These are phyloP conservation scores for Gryllus bimaculatus DNA, from an alignment of 1,140 invertebrate species.

Conservation along the genomic window DNA sequence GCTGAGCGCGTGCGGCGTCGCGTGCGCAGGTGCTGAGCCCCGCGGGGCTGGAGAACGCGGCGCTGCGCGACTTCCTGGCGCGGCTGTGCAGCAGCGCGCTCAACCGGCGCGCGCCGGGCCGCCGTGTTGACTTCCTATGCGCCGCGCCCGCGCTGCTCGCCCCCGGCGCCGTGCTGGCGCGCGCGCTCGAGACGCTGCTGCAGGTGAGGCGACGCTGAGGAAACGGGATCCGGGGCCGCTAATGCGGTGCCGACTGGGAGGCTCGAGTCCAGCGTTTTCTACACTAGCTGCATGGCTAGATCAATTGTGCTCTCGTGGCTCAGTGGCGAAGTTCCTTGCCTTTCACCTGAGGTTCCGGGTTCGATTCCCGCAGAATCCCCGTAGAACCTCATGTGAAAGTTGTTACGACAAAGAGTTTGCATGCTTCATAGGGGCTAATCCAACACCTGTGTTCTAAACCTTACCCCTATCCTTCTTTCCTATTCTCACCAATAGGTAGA, in stretches of 20 bases:
- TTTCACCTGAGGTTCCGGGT: no score
- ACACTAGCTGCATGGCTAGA: background rate
- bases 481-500: no score
- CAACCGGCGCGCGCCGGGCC: conserved; percentile 25
- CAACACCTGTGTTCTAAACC: no score
- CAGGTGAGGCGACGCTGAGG: conserved; percentile 27
- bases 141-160: conserved; percentile 31
- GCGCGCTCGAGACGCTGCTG: conserved; percentile 29
- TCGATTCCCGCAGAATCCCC: no score
- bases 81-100: conserved; percentile 27
- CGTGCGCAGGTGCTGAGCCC: conserved; percentile 16
- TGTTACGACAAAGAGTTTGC: no score
- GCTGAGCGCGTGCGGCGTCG: no score
- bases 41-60: conserved; percentile 31
- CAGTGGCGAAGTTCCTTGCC: no score
- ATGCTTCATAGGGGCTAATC: no score
- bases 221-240: background rate
- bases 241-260: background rate
- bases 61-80: conserved; percentile 33
- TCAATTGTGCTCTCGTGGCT: no score
- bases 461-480: no score
- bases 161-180: conserved; percentile 28
- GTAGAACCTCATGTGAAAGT: no score
- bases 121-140: conserved; percentile 35
- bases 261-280: background rate